These are phyloP conservation scores for Coelinius sp. DNA, from an alignment of 2,888 invertebrate species.

Conservation along the genomic window DNA sequence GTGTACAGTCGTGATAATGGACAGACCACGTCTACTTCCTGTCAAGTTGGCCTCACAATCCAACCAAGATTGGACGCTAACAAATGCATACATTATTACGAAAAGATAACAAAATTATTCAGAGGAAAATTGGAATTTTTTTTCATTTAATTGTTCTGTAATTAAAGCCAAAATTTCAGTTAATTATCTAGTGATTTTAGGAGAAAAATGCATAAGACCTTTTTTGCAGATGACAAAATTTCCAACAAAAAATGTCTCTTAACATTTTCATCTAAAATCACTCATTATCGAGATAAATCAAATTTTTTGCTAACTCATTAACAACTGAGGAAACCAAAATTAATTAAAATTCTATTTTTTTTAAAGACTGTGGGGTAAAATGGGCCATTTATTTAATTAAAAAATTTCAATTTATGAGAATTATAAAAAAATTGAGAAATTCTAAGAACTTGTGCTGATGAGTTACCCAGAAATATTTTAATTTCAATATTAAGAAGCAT, in stretches of 20 bases:
- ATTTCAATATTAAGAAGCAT: conserved; percentile 18
- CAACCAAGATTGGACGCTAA: conserved; percentile 42
- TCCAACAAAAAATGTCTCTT: too few relatives aligned
- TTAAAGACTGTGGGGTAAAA: too few relatives aligned
- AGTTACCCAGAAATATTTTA: neutral
- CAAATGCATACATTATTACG: conserved; percentile 13
- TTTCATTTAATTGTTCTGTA: neutral
- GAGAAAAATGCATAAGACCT: too few relatives aligned
- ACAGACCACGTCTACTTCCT: conserved; percentile 58
- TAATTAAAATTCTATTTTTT: too few relatives aligned
- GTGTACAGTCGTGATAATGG: conserved; percentile 59
- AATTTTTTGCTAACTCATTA: too few relatives aligned
- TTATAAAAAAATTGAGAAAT: neutral
- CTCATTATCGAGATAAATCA: too few relatives aligned
- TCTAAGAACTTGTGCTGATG: neutral
- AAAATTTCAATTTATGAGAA: neutral
- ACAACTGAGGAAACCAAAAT: too few relatives aligned
- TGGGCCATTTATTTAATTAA: too few relatives aligned
- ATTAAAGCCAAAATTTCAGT: too few relatives aligned
- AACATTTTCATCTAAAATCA: too few relatives aligned
- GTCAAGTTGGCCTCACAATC: conserved; percentile 49
- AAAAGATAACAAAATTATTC: conserved; percentile 17
- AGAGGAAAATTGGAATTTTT: neutral
- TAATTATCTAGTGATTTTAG: too few relatives aligned
- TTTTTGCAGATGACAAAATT: too few relatives aligned